These are phyloP conservation scores for Acanthornis magna DNA, from an alignment of 2,797 vertebrate genomes.

Conservation along the genomic window DNA sequence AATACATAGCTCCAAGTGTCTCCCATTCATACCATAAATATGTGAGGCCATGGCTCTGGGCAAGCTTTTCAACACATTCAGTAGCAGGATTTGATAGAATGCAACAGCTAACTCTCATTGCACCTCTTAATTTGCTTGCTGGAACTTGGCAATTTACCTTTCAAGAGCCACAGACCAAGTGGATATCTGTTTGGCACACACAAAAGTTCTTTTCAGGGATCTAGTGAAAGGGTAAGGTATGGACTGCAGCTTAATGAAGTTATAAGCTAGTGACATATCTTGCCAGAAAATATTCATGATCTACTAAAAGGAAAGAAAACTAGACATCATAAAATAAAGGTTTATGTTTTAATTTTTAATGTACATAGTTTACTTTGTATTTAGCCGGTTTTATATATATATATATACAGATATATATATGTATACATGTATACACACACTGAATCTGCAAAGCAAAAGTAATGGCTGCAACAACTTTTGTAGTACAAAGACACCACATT, in stretches of 20 bases:
- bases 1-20: conserved; percentile 53
- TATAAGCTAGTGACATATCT: conserved; percentile 65
- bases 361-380: background rate
- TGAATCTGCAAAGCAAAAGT: background rate
- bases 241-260: conserved; percentile 65
- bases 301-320: conserved; percentile 19
- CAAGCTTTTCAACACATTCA: conserved; percentile 62
- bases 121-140: conserved; percentile 64
- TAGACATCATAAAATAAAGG: background rate
- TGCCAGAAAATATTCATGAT: conserved; percentile 57
- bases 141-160: conserved; percentile 63
- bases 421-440: too few relatives aligned
- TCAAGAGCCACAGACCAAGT: conserved; percentile 62
- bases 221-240: conserved; percentile 61
- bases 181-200: conserved; percentile 58
- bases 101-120: conserved; percentile 63
- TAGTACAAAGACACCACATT: conserved; percentile 1
- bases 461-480: background rate
- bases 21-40: conserved; percentile 58
- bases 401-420: too few relatives aligned
- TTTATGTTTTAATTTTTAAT: background rate
- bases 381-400: background rate
- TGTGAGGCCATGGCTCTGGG: conserved; percentile 49
- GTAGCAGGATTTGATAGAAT: conserved; percentile 62
- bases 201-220: conserved; percentile 68